phyloP scores from a whole-genome alignment of 2,797 vertebrate genomes.

The Todus mexicanus region DNA sequence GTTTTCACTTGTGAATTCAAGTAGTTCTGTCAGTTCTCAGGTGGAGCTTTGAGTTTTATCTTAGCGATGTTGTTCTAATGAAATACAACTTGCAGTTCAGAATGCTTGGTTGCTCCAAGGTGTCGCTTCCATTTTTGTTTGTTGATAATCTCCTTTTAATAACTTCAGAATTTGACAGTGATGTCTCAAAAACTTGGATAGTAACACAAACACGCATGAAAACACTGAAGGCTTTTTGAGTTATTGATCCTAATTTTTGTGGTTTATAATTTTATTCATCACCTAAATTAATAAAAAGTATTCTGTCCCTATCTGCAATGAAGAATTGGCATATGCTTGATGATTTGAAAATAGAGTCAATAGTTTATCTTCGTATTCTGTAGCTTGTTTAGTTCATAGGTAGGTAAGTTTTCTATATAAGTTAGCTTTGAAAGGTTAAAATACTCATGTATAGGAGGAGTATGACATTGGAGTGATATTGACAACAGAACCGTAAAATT shows the following conservation, averaged over 20 bases:
- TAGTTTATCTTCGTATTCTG: neutral
- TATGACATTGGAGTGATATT: neutral
- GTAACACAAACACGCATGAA: neutral
- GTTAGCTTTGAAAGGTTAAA: neutral
- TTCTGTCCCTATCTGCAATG: rapidly evolving
- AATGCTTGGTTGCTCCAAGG: neutral
- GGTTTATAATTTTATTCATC: neutral
- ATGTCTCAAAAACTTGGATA: neutral
- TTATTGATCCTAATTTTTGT: neutral
- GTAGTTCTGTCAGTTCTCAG: neutral
- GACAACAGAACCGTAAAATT: neutral
- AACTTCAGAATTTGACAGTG: neutral
- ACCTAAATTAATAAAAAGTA: neutral
- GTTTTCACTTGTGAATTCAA: neutral
- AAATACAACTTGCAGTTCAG: neutral
- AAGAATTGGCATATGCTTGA: neutral
- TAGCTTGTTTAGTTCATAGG: neutral
- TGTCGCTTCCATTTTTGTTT: neutral
- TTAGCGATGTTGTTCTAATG: neutral
- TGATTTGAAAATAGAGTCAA: neutral
- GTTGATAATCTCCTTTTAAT: neutral
- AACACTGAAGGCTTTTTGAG: neutral
- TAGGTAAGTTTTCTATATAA: neutral
- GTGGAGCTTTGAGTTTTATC: neutral
- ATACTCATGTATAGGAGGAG: neutral